Evolutionary conservation across 2,797 vertebrate species (phyloP).

Genomic region (Callimico goeldii): DNA sequence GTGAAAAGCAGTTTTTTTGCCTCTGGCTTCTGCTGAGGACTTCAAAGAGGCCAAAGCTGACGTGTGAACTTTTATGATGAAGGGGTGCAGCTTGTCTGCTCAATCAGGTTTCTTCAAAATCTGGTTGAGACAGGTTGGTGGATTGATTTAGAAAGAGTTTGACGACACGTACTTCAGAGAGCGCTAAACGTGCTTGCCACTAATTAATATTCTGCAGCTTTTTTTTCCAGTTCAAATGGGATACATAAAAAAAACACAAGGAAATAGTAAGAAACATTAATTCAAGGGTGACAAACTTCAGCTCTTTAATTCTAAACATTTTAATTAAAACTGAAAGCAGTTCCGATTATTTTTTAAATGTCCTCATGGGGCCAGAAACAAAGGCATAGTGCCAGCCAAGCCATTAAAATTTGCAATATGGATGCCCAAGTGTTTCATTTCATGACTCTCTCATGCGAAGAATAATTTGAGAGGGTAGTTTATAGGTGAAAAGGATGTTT

Average conservation of each 20-base stretch:
- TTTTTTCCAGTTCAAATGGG: not conserved
- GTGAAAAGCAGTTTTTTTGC: slow-evolving; percentile 48
- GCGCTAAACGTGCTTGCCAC: not conserved
- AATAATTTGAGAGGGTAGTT: not conserved
- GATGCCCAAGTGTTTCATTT: not conserved
- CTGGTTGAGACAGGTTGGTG: not conserved
- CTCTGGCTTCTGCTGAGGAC: slow-evolving; percentile 45
- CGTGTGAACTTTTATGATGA: slow-evolving; percentile 2
- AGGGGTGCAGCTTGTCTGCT: slow-evolving; percentile 35
- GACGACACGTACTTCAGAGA: not conserved
- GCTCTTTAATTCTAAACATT: slow-evolving; percentile 3
- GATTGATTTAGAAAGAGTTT: not conserved
- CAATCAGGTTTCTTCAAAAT: slow-evolving; percentile 41
- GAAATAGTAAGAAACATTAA: not conserved
- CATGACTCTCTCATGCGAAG: slow-evolving; percentile 8
- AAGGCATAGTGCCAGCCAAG: not conserved
- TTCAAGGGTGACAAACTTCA: slow-evolving; percentile 1
- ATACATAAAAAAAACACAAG: not conserved
- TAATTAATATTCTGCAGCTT: not conserved
- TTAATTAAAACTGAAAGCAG: not conserved
- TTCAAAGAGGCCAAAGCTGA: slow-evolving; percentile 42
- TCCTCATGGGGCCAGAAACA: not conserved
- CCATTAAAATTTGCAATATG: not conserved
- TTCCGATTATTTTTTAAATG: not conserved
- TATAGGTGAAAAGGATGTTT: not conserved